These are phyloP conservation scores for Drosophila takahashii DNA, from an alignment of 1,140 invertebrate genomes.

Conservation along the genomic window DNA sequence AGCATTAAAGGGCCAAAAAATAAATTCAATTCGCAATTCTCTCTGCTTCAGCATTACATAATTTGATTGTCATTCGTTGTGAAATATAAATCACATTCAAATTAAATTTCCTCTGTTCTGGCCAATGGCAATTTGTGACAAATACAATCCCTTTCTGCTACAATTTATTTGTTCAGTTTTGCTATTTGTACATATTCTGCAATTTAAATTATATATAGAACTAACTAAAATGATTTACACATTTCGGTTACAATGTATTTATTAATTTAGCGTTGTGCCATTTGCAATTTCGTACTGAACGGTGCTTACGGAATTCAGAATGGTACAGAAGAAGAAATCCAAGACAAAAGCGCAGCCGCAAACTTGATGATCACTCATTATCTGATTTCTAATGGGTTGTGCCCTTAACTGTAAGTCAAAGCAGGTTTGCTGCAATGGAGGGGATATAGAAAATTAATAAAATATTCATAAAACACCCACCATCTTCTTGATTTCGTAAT, in stretches of 20 bases:
- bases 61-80: constrained; percentile 18
- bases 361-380: not conserved
- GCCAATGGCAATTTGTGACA: constrained; percentile 10
- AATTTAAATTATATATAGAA: not conserved
- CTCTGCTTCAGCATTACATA: not conserved
- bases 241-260: not conserved
- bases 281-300: not conserved
- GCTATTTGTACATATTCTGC: not conserved
- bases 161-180: not conserved
- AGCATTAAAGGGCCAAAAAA: constrained; percentile 7
- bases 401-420: not conserved
- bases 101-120: constrained; percentile 15
- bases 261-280: not conserved
- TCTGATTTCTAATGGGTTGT: not conserved
- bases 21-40: not conserved
- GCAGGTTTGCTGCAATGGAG: not conserved
- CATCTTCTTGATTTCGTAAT: not conserved
- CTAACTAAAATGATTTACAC: not conserved
- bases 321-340: not conserved
- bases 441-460: too few relatives aligned
- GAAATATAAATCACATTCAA: constrained; percentile 31
- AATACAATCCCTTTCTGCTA: constrained; percentile 2
- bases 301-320: not conserved
- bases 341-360: not conserved
- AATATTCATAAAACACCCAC: not conserved